Evolutionary conservation across 2,113 vertebrate species (phyloP).

Genomic region (Bucco capensis): DNA sequence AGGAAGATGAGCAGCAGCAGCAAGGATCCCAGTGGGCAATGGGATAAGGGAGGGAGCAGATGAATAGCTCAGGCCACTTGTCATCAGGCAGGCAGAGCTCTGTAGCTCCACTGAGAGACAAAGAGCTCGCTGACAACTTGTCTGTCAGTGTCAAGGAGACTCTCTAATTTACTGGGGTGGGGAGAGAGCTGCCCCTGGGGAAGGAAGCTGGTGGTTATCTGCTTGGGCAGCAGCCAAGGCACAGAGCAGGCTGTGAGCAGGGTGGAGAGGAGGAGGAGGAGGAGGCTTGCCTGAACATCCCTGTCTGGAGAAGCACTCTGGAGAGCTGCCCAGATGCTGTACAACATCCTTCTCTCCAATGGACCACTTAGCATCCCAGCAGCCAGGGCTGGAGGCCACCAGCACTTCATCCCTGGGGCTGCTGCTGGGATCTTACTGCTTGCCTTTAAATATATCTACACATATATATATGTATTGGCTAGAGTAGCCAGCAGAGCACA

Average conservation of each 20-base stretch:
- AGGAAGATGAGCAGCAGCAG: accelerated
- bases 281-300: background rate
- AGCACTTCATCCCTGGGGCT: background rate
- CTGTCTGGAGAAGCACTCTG: background rate
- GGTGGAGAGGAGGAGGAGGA: background rate
- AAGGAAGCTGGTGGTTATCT: background rate
- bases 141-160: background rate
- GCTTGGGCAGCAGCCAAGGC: background rate
- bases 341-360: background rate
- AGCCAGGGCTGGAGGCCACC: background rate
- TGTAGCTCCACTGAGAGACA: background rate
- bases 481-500: too few species aligned
- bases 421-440: background rate
- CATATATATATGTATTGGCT: too few species aligned
- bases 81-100: background rate
- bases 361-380: background rate
- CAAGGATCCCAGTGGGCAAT: background rate
- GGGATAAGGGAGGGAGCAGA: background rate
- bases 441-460: background rate
- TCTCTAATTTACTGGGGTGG: background rate
- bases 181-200: background rate
- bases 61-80: background rate
- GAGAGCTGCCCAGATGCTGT: background rate
- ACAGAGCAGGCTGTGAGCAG: background rate
- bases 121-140: background rate